These are phyloP conservation scores for Astyanax mexicanus DNA, from an alignment of 2,797 vertebrate species.

Conservation along the genomic window DNA sequence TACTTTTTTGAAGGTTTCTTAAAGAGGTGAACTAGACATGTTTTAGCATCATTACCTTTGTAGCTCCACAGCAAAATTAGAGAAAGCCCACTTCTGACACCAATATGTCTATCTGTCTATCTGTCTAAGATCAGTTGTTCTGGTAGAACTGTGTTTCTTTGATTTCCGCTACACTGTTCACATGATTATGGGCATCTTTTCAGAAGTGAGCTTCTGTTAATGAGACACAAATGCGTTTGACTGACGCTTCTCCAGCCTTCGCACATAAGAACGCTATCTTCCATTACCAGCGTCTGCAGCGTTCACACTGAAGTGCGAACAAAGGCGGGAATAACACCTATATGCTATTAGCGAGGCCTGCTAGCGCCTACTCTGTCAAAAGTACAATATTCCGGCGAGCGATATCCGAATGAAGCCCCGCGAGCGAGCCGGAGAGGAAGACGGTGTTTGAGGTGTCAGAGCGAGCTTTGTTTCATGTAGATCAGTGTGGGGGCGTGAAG, in stretches of 20 bases:
- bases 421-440: not conserved
- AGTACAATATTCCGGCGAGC: not conserved
- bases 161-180: too few relatives aligned
- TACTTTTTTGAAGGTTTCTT: too few relatives aligned
- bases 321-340: not conserved
- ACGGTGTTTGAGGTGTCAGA: conserved; percentile 22
- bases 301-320: not conserved
- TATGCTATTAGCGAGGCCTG: not conserved
- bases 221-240: not conserved
- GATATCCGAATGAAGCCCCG: not conserved
- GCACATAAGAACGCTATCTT: not conserved
- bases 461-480: conserved; percentile 28
- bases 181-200: too few relatives aligned
- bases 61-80: not conserved
- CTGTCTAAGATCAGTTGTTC: too few relatives aligned
- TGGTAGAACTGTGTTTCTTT: too few relatives aligned
- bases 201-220: not conserved
- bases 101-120: too few relatives aligned
- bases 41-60: not conserved
- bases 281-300: not conserved
- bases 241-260: conserved; percentile 10
- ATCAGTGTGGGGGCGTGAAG: conserved; percentile 29
- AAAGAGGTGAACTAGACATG: too few relatives aligned
- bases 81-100: not conserved
- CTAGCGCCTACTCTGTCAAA: not conserved